These are phyloP conservation scores for Urocynchramus pylzowi DNA, from an alignment of 2,113 vertebrate species.

Conservation along the genomic window DNA sequence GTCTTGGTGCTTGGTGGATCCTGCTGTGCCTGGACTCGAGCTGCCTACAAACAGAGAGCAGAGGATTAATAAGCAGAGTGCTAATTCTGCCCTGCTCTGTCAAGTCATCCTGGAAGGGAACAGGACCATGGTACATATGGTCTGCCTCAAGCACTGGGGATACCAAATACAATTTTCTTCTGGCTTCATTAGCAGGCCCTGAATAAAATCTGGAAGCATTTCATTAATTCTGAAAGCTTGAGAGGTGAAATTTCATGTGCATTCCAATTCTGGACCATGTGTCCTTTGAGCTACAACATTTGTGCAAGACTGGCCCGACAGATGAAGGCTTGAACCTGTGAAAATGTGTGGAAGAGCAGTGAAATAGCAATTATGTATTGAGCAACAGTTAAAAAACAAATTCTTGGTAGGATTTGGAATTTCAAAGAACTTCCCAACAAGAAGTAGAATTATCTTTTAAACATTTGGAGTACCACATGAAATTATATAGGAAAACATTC, in stretches of 20 bases:
- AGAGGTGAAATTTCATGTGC: background rate
- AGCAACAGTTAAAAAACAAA: background rate
- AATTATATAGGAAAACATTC: background rate
- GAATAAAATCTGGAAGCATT: background rate
- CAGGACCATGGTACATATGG: background rate
- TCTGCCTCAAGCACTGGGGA: background rate
- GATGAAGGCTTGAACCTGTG: background rate
- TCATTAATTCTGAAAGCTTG: background rate
- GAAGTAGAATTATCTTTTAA: background rate
- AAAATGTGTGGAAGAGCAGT: background rate
- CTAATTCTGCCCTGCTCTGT: background rate
- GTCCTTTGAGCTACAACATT: background rate
- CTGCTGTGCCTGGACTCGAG: background rate
- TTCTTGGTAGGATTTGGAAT: background rate
- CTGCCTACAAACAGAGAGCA: background rate
- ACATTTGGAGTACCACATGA: background rate
- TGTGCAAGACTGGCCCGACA: background rate
- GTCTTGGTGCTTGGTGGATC: background rate
- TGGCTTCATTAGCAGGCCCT: background rate
- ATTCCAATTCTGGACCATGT: background rate
- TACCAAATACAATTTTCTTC: background rate
- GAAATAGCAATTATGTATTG: background rate
- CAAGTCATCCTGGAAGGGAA: background rate
- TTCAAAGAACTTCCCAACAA: background rate
- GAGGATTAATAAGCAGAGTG: background rate